These are phyloP conservation scores for Todiramphus chloris DNA, from an alignment of 2,113 vertebrate genomes.

Conservation along the genomic window DNA sequence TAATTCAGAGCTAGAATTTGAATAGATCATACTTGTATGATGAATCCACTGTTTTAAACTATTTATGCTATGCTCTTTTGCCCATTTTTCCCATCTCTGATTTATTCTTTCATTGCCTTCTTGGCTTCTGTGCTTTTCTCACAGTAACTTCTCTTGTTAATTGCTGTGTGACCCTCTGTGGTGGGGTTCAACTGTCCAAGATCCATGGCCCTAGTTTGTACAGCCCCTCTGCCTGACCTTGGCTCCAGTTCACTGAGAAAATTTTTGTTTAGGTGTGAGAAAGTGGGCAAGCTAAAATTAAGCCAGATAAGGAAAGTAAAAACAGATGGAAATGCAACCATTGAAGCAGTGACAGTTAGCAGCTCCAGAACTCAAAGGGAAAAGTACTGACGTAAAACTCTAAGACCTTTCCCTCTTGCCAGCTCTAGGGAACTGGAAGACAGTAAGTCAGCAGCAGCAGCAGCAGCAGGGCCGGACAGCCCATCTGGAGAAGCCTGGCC, in stretches of 20 bases:
- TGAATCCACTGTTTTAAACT: background rate
- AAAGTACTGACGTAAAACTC: background rate
- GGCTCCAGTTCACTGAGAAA: slow-evolving; percentile 15
- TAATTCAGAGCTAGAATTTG: background rate
- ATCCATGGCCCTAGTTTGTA: background rate
- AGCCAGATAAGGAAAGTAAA: slow-evolving; percentile 20
- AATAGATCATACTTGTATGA: background rate
- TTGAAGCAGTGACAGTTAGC: background rate
- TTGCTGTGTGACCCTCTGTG: background rate
- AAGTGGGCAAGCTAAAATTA: background rate
- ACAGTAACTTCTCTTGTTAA: background rate
- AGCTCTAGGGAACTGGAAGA: background rate
- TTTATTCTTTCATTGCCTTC: background rate
- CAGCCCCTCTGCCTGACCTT: background rate
- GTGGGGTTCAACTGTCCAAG: background rate
- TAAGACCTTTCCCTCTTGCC: background rate
- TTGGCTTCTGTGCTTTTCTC: background rate
- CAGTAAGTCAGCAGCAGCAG: background rate
- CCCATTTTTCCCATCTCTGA: background rate
- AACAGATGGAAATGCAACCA: slow-evolving; percentile 13
- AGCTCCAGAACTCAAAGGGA: background rate
- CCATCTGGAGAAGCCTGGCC: background rate
- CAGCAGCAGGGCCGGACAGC: background rate
- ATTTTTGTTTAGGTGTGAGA: slow-evolving; percentile 33
- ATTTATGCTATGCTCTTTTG: background rate